phyloP scores from a whole-genome alignment of 92 coral and sea anemone species.

The Actinernus sp. region DNA sequence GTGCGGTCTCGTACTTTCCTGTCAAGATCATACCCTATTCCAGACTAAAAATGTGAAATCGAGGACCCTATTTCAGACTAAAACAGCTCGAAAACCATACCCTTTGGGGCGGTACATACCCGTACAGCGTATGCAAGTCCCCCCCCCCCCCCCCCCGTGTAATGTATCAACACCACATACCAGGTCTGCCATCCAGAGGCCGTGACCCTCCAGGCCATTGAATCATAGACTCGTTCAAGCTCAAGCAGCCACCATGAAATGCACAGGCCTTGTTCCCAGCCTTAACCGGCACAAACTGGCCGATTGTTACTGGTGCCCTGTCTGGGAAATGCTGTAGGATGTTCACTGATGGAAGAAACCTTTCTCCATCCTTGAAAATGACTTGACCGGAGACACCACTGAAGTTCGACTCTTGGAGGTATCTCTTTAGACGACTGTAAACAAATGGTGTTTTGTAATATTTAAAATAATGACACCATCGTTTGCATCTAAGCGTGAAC shows the following conservation, averaged over 20 bases:
- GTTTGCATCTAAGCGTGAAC: too few relatives aligned
- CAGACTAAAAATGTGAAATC: too few relatives aligned
- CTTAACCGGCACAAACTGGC: slow-evolving; percentile 65
- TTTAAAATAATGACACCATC: too few relatives aligned
- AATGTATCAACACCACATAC: too few relatives aligned
- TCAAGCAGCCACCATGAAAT: slow-evolving; percentile 48
- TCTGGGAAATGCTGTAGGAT: slow-evolving; percentile 62
- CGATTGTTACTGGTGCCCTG: slow-evolving; percentile 47
- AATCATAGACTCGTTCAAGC: slow-evolving; percentile 61
- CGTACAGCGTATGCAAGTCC: too few relatives aligned
- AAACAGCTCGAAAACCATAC: too few relatives aligned
- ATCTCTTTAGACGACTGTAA: slow-evolving; percentile 55
- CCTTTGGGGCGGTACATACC: too few relatives aligned
- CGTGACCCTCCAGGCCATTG: slow-evolving; percentile 60
- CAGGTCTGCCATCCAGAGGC: slow-evolving; percentile 80
- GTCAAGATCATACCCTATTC: too few relatives aligned
- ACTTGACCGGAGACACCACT: slow-evolving; percentile 85
- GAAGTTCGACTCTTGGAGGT: slow-evolving; percentile 72
- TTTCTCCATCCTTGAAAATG: slow-evolving; percentile 71
- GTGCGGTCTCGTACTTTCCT: too few relatives aligned
- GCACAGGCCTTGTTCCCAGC: slow-evolving; percentile 30
- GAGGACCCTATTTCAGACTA: too few relatives aligned
- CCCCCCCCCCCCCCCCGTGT: too few relatives aligned
- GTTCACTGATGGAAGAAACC: slow-evolving; percentile 71
- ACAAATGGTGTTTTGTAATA: too few relatives aligned